Evolutionary conservation across 2,888 invertebrate species (phyloP), one percentile per base, ranked within the genome.

Genomic region (Sarcophaga carnaria): DNA sequence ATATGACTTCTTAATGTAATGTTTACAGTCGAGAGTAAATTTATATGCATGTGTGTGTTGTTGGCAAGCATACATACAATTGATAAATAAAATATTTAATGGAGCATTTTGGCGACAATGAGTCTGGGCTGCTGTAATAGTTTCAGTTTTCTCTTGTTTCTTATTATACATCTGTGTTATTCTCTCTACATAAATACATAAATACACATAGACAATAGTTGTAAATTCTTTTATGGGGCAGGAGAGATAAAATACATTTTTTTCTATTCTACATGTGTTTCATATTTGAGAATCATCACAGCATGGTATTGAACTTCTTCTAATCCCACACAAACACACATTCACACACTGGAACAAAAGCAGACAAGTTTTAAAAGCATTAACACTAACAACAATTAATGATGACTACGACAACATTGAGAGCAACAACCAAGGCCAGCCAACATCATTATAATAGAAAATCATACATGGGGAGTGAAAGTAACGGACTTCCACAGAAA

Each of bases 71-170:
- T 69, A 20, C 2, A 10, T 78, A 45, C 60, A 37, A 22, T 37
- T 37, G 37, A 62, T 72, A 74, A 83, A 83, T 69, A 75, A 79
- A 75, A 70, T 70, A 83, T 83, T 79, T 64, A 77, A 80, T 67
- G n/a, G 62, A 80, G 47, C 77, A 54, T 45, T 77, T 80, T 72
- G 77, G 66, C 76, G 85, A 69, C 80, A 71, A 72, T 67, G 60
- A 60, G 84, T 76, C 84, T 84, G 66, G 60, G 67, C 78, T 45
- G 60, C 69, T 12, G 45, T 54, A 25, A 76, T 60, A n/a, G 20
- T 78, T 78, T 45, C 27, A 66, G n/a, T 27, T 67, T 69, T 22
- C 47, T 27, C 49, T 78, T 37, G 10, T 37, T 37, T 37, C 8
- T 37, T 37, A 8, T 37, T 37, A 37, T 37, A 37, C 37, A 37